phyloP scores from a whole-genome alignment of 1,140 invertebrate genomes.

The Saccostrea cuccullata region DNA sequence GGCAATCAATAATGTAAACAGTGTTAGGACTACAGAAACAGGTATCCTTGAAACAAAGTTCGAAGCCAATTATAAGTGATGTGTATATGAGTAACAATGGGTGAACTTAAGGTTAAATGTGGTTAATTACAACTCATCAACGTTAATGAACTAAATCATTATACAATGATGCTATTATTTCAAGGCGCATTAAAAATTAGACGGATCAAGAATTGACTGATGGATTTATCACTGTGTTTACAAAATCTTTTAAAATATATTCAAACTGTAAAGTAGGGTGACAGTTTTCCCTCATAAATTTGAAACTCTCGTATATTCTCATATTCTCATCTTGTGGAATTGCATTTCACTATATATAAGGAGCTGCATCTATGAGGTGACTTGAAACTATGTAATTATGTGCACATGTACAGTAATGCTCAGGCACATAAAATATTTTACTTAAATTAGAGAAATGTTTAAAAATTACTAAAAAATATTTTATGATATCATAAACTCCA shows the following conservation, averaged over 20 bases:
- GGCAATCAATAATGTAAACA: background rate
- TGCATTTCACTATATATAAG: too few relatives aligned
- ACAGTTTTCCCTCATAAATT: too few relatives aligned
- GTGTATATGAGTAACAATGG: background rate
- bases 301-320: too few relatives aligned
- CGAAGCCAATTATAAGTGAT: background rate
- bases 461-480: too few relatives aligned
- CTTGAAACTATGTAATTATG: too few relatives aligned
- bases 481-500: too few relatives aligned
- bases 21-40: background rate
- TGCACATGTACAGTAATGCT: too few relatives aligned
- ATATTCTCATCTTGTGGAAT: too few relatives aligned
- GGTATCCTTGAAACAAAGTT: background rate
- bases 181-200: background rate
- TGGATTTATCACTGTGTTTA: background rate
- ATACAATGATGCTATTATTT: background rate
- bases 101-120: background rate
- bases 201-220: background rate
- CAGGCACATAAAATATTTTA: too few relatives aligned
- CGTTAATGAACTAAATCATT: background rate
- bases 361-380: too few relatives aligned
- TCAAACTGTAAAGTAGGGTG: background rate
- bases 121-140: constrained; percentile 20
- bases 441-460: too few relatives aligned
- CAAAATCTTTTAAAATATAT: background rate